Conservation (phyloP, 1,140 invertebrate genomes). For the Lucilia sericata region DNA sequence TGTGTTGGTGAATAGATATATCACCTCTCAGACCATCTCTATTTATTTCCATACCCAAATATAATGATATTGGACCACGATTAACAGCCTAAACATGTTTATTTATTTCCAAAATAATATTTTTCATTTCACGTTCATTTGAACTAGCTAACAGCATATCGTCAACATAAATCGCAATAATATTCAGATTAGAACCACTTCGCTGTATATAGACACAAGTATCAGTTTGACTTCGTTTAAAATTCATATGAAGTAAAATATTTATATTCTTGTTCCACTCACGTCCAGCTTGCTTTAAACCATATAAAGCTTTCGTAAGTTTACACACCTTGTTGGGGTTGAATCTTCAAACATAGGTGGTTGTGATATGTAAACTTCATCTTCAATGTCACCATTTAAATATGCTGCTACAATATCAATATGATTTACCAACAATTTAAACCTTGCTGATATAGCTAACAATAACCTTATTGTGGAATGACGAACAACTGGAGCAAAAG, state of each 20-base stretch:
- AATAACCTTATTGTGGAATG: conserved; percentile 36
- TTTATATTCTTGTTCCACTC: conserved; percentile 54
- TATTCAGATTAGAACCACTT: not conserved
- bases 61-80: conserved; percentile 8
- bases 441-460: too few species aligned
- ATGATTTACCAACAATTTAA: conserved; percentile 57
- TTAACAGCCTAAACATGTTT: conserved; percentile 31
- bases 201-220: conserved; percentile 30
- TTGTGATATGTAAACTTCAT: conserved; percentile 63
- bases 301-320: conserved; percentile 60
- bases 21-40: not conserved
- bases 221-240: conserved; percentile 48
- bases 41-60: conserved; percentile 40
- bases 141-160: conserved; percentile 45
- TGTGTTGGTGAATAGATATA: conserved; percentile 22
- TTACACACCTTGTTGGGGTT: conserved; percentile 52
- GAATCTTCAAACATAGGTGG: conserved; percentile 59
- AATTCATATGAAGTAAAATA: not conserved
- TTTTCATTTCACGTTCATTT: not conserved
- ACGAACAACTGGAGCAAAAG: too few species aligned
- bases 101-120: not conserved
- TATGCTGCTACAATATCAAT: conserved; percentile 68
- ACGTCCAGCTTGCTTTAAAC: conserved; percentile 56
- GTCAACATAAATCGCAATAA: conserved; percentile 46
- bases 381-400: too few species aligned